Evolutionary conservation across 30 jellyfish, hydroid and myxozoan species (phyloP).

Genomic region (Haliclystus octoradiatus): DNA sequence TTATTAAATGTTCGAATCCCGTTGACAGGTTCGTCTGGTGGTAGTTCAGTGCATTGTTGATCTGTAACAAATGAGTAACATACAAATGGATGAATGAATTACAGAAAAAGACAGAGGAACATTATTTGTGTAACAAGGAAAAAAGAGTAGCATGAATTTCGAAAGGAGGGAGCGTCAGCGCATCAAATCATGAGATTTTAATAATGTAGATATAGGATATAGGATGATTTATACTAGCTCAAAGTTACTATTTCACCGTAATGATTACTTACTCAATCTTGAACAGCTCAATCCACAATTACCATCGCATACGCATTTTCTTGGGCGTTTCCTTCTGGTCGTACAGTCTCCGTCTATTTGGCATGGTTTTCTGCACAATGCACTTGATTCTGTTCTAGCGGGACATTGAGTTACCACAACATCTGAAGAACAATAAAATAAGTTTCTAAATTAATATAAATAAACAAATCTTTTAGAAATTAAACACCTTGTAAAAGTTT

Average conservation of each 20-base stretch:
- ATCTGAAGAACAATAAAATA: too few species aligned
- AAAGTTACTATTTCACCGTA: neutral
- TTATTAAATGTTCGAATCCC: neutral
- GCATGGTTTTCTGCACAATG: conserved; percentile 34
- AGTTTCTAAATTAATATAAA: too few species aligned
- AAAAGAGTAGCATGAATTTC: too few species aligned
- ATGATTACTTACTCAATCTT: conserved; percentile 25
- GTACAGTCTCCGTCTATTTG: conserved; percentile 14
- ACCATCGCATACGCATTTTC: conserved; percentile 52
- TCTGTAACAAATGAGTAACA: neutral
- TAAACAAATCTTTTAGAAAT: too few species aligned
- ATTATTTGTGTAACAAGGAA: too few species aligned
- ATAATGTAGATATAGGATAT: neutral
- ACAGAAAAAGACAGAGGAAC: too few species aligned
- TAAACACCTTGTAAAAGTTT: too few species aligned
- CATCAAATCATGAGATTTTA: neutral
- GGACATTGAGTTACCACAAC: conserved; percentile 16
- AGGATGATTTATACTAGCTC: neutral
- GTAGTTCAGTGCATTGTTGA: neutral
- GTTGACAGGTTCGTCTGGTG: neutral
- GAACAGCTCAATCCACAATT: conserved; percentile 51
- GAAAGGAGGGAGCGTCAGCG: too few species aligned
- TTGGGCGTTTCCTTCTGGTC: conserved; percentile 2
- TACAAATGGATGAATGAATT: too few species aligned
- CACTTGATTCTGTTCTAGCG: conserved; percentile 32